Conservation (phyloP, 2,888 invertebrate species). For the Hydroisotoma schaefferi region DNA sequence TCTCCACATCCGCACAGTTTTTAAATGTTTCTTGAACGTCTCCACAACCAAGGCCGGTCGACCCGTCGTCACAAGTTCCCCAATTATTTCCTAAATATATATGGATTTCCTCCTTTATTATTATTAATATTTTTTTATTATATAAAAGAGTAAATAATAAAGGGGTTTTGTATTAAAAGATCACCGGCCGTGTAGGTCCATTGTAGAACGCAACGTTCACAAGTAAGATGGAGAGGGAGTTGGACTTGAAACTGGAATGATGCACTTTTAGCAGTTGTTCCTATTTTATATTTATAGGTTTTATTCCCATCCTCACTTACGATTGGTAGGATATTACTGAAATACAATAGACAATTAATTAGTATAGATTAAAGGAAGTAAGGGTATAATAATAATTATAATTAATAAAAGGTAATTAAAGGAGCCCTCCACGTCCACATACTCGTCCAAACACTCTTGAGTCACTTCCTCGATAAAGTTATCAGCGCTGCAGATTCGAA, state of each 20-base stretch:
- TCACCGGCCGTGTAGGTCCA: conserved; percentile 81
- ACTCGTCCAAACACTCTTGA: conserved; percentile 78
- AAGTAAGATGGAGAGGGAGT: conserved; percentile 76
- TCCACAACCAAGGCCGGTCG: conserved; percentile 64
- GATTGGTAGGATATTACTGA: conserved; percentile 20
- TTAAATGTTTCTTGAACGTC: conserved; percentile 83
- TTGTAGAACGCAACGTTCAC: conserved; percentile 84
- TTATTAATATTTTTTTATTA: no score
- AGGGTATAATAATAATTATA: no score
- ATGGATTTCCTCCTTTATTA: background rate
- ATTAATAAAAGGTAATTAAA: background rate
- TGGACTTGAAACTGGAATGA: conserved; percentile 68
- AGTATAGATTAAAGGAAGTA: no score
- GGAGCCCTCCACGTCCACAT: conserved; percentile 22
- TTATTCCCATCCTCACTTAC: conserved; percentile 22
- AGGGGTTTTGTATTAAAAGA: background rate
- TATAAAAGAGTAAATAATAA: no score
- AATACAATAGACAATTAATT: background rate
- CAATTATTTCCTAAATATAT: conserved; percentile 70
- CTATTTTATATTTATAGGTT: conserved; percentile 15
- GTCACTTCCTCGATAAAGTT: conserved; percentile 72
- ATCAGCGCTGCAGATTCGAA: conserved; percentile 81
- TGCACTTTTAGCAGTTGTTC: conserved; percentile 50
- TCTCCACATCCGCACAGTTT: conserved; percentile 82
- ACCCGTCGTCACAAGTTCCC: conserved; percentile 78